phyloP scores from a whole-genome alignment of 2,797 vertebrate genomes.

The Mus minutoides region DNA sequence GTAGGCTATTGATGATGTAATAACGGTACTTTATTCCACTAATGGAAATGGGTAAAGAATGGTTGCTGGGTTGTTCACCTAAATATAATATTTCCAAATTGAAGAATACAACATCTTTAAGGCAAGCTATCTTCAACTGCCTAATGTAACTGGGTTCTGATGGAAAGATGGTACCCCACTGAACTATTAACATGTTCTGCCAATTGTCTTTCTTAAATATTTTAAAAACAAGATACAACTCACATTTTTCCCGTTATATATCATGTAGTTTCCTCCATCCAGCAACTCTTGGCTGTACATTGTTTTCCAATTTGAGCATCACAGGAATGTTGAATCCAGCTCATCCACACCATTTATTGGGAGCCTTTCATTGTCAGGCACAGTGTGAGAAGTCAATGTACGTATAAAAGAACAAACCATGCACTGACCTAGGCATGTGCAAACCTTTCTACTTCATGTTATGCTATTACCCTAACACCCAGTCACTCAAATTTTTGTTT shows the following conservation, averaged over 20 bases:
- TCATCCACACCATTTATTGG: background rate
- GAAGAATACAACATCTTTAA: conserved; percentile 56
- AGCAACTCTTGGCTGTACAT: background rate
- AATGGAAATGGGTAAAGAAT: conserved; percentile 59
- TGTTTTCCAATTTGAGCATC: background rate
- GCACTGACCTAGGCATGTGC: background rate
- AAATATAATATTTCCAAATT: conserved; percentile 35
- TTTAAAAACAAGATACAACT: conserved; percentile 1
- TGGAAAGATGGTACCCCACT: background rate
- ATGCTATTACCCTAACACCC: background rate
- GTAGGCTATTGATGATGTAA: conserved; percentile 54
- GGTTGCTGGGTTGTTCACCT: conserved; percentile 28
- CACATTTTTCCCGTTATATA: background rate
- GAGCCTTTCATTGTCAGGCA: background rate
- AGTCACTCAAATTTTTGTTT: background rate
- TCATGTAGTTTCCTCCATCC: background rate
- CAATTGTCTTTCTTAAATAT: background rate
- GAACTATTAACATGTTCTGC: background rate
- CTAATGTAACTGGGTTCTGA: conserved; percentile 2
- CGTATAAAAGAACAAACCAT: background rate
- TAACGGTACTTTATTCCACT: conserved; percentile 53
- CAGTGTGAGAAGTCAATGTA: background rate
- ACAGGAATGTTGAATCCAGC: background rate
- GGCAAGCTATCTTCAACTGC: conserved; percentile 37
- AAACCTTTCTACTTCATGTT: conserved; percentile 7